A percentile compares a stretch with the other conserved stretches of the same genome.
These are phyloP conservation scores for Cataglyphis cursor DNA, from an alignment of 2,888 invertebrate species.

Conservation along the genomic window DNA sequence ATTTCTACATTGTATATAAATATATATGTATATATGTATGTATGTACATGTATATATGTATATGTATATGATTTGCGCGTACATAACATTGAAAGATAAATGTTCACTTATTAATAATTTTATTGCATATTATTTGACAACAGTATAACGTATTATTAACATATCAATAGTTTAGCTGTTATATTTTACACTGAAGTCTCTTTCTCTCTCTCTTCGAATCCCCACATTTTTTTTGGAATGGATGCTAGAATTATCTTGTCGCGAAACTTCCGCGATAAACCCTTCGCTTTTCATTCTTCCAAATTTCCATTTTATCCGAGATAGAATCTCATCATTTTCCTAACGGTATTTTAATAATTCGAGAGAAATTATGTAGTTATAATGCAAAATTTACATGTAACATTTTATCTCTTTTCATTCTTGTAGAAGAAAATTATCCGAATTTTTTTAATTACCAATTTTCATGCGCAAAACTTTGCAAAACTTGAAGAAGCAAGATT, in stretches of 20 bases:
- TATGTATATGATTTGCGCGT: neutral
- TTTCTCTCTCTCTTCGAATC: neutral
- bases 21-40: no score
- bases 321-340: neutral
- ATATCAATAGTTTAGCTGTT: neutral
- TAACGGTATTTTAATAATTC: neutral
- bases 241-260: neutral
- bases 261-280: neutral
- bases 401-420: neutral
- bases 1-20: no score
- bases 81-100: neutral
- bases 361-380: neutral
- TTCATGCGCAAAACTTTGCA: neutral
- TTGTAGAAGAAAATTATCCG: conserved; percentile 3
- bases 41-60: neutral
- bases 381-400: neutral
- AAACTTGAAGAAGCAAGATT: neutral
- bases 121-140: neutral
- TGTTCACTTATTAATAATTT: neutral
- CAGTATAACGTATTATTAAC: neutral
- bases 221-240: neutral
- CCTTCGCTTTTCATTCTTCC: neutral
- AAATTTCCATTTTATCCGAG: neutral
- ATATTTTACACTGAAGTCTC: neutral
- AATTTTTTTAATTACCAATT: neutral